phyloP scores from a whole-genome alignment of 2,797 vertebrate species.

The Gouania willdenowi region DNA sequence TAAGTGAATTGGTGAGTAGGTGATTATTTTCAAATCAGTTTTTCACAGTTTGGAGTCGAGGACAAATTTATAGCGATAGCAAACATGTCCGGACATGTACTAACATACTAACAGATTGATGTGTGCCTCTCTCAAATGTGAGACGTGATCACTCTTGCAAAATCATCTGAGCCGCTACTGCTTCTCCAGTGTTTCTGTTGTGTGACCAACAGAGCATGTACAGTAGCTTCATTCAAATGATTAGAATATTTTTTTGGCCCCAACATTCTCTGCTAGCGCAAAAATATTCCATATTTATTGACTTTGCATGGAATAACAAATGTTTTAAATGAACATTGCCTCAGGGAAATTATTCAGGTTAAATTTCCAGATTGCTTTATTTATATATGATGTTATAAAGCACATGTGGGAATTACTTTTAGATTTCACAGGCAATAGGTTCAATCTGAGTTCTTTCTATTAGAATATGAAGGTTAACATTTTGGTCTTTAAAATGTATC shows the following conservation, averaged over 20 bases:
- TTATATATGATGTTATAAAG: too few species aligned
- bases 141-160: conserved; percentile 37
- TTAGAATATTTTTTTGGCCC: conserved; percentile 19
- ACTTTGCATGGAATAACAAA: conserved; percentile 36
- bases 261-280: conserved; percentile 19
- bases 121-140: conserved; percentile 17
- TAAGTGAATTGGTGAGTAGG: too few species aligned
- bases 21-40: conserved; percentile 1
- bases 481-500: too few species aligned
- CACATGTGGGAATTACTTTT: too few species aligned
- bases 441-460: too few species aligned
- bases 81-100: neutral
- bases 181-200: conserved; percentile 49
- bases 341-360: conserved; percentile 18
- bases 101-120: conserved; percentile 36
- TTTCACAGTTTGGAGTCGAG: neutral
- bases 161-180: conserved; percentile 30
- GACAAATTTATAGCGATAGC: conserved; percentile 7
- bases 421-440: too few species aligned
- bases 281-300: conserved; percentile 54
- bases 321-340: conserved; percentile 14
- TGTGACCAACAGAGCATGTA: conserved; percentile 14
- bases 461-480: too few species aligned
- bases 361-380: conserved; percentile 20
- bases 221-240: conserved; percentile 12